phyloP scores from a whole-genome alignment of 2,113 vertebrate species.

The Crotalus helleri region DNA sequence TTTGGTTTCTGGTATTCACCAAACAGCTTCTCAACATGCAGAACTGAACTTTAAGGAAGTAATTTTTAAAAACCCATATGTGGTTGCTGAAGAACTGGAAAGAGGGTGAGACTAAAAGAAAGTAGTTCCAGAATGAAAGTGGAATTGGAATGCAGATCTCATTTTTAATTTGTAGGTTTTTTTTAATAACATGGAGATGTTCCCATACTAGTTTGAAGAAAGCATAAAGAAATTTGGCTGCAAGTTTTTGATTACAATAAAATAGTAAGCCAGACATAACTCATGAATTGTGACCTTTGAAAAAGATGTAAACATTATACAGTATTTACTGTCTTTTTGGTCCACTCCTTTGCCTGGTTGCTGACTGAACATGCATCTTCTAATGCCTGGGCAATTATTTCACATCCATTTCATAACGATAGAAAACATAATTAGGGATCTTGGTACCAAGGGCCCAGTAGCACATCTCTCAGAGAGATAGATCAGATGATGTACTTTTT shows the following conservation, averaged over 20 bases:
- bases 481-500: background rate
- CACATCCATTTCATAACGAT: background rate
- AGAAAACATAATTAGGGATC: background rate
- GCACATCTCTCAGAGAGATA: background rate
- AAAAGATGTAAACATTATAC: background rate
- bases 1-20: background rate
- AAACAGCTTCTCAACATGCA: background rate
- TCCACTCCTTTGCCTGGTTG: background rate
- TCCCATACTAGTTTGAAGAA: background rate
- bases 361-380: background rate
- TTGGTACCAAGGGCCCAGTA: background rate
- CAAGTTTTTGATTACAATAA: background rate
- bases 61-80: background rate
- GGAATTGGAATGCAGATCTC: too few relatives aligned
- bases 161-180: background rate
- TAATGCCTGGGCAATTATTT: background rate
- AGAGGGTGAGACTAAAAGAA: background rate
- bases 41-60: background rate
- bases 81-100: background rate
- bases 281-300: background rate
- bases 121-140: background rate
- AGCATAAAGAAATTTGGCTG: background rate
- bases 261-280: background rate
- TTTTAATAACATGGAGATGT: background rate
- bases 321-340: background rate